Conservation (phyloP, 2,113 vertebrate genomes). For the Macrotis lagotis region DNA sequence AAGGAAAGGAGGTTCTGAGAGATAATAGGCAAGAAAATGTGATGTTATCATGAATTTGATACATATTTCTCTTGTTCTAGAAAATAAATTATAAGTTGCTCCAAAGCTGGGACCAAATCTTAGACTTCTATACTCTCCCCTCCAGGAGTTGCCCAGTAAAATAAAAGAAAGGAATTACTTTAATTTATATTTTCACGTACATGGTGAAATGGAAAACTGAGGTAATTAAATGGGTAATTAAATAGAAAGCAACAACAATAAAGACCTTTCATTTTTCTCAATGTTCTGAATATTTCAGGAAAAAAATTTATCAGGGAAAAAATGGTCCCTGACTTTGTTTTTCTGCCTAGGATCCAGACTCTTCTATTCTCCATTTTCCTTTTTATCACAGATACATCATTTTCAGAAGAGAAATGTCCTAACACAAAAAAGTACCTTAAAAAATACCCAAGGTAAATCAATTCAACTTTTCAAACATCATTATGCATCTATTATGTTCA, state of each 20-base stretch:
- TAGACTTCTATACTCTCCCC: background rate
- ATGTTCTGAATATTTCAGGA: background rate
- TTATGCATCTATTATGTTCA: background rate
- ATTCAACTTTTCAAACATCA: background rate
- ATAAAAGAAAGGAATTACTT: background rate
- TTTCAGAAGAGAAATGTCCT: background rate
- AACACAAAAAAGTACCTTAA: background rate
- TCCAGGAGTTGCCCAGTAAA: background rate
- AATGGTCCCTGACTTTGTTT: fast-evolving
- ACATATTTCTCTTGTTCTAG: background rate
- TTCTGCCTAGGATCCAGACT: background rate
- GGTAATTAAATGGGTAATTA: background rate
- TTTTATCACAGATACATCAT: slow-evolving; percentile 21
- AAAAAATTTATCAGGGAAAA: background rate
- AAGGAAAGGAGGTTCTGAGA: background rate
- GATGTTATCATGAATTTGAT: background rate
- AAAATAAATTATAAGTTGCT: background rate
- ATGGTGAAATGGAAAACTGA: background rate
- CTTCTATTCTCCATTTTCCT: background rate
- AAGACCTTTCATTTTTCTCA: background rate
- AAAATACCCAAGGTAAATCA: background rate
- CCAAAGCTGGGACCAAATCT: background rate
- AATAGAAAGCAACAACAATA: background rate
- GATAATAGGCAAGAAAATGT: background rate
- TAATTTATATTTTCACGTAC: background rate